Base-by-base conservation (phyloP, 2,797 vertebrate genomes). In the Centropyge bicolor region DNA sequence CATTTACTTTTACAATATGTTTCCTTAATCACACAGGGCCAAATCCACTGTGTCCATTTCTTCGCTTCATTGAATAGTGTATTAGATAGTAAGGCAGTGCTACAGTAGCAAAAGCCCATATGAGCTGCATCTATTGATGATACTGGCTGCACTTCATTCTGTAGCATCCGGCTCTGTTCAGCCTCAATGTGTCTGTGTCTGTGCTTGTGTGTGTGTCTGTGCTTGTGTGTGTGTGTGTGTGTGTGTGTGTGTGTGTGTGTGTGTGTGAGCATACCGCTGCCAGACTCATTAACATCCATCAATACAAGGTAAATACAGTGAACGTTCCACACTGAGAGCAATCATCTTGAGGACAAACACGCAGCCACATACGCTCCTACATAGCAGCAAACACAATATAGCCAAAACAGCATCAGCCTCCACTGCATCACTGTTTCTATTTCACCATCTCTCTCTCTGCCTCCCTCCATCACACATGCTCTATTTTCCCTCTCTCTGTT, bases 221-320 rank as follows among this genome's bases (percentile, higher is more conserved):
- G 59, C 24, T 14, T 46, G 41, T 72, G 8, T 61, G 57, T 62
- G 65, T 60, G 51, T 43, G 35, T 49, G 41, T 31, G 56, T 41
- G 40, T 43, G 27, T 59, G 59, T 38, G 36, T 43, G 36, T 35
- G 20, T 57, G 54, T 43, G 57, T 55, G 74, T 17, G 61, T 56
- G 67, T 35, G 35, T 41, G 31, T 19, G 62, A 22, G 60, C 16
- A 22, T 46, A 10, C 52, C 38, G 51, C 65, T 76, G 46, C 70
- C 73, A 83, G 69, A 85, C 62, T 87, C 62, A 85, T 88, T 85
- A 64, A 19, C 54, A 67, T 67, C 76, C 74, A 87, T 88, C 78
- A 71, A 81, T 74, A 64, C 52, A 68, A 77, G 61, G 78, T 83
- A 82, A 89, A 89, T 81, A 84, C 49, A 68, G 61, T 43, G 46